Evolutionary conservation across 2,888 invertebrate species (phyloP).

Genomic region (Physocephala rufipes): DNA sequence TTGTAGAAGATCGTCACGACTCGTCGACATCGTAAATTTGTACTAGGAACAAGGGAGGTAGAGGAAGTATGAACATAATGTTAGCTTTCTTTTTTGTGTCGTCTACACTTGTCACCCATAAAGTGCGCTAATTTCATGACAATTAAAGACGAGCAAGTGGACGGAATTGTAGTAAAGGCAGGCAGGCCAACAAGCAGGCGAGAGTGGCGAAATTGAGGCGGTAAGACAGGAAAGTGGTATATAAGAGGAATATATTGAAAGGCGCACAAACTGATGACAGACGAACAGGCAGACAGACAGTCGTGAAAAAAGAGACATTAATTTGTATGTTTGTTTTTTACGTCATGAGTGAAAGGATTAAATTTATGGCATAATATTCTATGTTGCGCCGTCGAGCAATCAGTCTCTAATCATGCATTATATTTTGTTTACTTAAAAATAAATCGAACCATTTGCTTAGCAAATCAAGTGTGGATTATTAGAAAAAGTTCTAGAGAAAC

Average conservation of each 20-base stretch:
- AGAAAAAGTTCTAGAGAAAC: no score
- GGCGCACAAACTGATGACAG: background rate
- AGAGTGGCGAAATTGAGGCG: no score
- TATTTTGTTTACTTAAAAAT: no score
- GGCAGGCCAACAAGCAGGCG: no score
- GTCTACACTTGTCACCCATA: conserved; percentile 37
- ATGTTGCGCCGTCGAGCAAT: background rate
- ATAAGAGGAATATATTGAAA: background rate
- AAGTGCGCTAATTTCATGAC: conserved; percentile 36
- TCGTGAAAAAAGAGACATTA: no score
- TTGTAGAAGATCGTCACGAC: background rate
- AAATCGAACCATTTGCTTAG: no score
- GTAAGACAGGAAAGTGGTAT: background rate
- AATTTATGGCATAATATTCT: conserved; percentile 30
- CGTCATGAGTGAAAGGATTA: no score
- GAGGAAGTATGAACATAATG: background rate
- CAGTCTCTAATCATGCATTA: no score
- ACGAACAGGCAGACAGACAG: background rate
- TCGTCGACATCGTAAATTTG: background rate
- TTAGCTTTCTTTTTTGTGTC: conserved; percentile 28
- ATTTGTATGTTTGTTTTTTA: no score
- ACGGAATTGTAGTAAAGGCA: no score
- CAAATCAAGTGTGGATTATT: no score
- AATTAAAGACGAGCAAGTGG: no score
- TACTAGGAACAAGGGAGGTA: background rate